These are phyloP conservation scores for Pimephales promelas DNA, from an alignment of 2,113 vertebrate species.

Conservation along the genomic window DNA sequence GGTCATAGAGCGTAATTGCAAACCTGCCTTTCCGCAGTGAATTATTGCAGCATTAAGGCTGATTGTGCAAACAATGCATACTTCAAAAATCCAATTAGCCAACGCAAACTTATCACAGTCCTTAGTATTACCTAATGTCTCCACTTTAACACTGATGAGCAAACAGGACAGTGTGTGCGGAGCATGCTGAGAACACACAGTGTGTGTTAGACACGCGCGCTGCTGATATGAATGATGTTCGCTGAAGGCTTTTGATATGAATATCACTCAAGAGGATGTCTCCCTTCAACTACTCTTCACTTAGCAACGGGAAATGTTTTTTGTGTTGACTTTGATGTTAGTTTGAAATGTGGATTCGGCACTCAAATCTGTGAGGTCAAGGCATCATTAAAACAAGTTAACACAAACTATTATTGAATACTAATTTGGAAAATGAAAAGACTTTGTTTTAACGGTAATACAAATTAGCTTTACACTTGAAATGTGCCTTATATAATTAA, in stretches of 20 bases:
- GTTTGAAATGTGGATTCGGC: neutral
- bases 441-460: neutral
- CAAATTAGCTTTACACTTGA: neutral
- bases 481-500: neutral
- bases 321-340: neutral
- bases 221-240: neutral
- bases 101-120: conserved; percentile 60
- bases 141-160: conserved; percentile 42
- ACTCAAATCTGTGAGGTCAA: neutral
- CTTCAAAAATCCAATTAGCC: conserved; percentile 69
- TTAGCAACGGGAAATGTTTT: neutral
- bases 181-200: conserved; percentile 32
- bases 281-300: neutral
- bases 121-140: conserved; percentile 58
- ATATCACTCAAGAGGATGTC: neutral
- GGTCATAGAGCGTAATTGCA: neutral
- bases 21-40: conserved; percentile 7
- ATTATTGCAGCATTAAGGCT: conserved; percentile 47
- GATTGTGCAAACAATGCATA: conserved; percentile 64
- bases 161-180: conserved; percentile 22
- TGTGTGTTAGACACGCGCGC: neutral
- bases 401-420: neutral
- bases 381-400: neutral
- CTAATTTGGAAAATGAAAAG: neutral
- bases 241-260: neutral